phyloP scores from a whole-genome alignment of 2,888 invertebrate species.

The Heteromyza rotundicornis region DNA sequence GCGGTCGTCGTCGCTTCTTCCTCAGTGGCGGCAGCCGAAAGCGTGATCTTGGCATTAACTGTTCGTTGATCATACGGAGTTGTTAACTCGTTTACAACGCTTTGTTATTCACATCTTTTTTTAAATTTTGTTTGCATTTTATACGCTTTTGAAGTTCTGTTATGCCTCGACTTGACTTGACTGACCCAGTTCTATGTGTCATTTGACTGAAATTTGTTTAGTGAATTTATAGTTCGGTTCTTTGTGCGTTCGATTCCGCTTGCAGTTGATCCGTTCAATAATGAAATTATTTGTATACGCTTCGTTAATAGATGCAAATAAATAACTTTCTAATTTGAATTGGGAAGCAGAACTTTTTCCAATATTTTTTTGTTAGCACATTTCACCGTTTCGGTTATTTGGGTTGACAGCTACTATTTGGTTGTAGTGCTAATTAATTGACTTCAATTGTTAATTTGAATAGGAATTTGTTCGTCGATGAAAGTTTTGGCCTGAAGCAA shows the following conservation, averaged over 20 bases:
- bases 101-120: not conserved
- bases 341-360: too few relatives aligned
- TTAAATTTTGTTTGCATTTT: conserved; percentile 5
- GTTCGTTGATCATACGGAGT: conserved; percentile 42
- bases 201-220: not conserved
- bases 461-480: too few relatives aligned
- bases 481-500: too few relatives aligned
- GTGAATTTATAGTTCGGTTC: not conserved
- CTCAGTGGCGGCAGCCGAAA: not conserved
- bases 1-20: not conserved
- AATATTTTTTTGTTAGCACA: too few relatives aligned
- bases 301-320: conserved; percentile 10
- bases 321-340: conserved; percentile 27
- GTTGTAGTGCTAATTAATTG: too few relatives aligned
- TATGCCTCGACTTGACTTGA: conserved; percentile 41
- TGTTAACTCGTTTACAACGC: conserved; percentile 45
- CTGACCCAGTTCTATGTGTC: conserved; percentile 41
- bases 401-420: too few relatives aligned
- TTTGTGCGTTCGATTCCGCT: not conserved
- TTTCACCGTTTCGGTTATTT: too few relatives aligned
- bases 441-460: too few relatives aligned
- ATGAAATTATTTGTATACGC: not conserved
- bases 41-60: not conserved
- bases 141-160: conserved; percentile 40
- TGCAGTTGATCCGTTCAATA: too few relatives aligned